Conservation (phyloP, 2,888 invertebrate genomes). For the Incurvaria masculella region DNA sequence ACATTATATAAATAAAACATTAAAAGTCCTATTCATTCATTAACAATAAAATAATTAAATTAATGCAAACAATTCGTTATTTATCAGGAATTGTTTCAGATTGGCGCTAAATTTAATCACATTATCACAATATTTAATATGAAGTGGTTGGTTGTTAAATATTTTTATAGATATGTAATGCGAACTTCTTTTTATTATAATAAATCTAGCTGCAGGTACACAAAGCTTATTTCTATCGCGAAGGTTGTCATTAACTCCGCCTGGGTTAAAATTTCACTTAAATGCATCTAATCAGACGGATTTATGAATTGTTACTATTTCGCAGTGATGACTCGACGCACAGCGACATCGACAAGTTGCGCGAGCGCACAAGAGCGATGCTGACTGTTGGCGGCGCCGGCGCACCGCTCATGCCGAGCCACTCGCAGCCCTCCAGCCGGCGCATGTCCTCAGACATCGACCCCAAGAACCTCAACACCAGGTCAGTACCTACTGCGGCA, state of each 20-base stretch:
- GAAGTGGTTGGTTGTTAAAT: no score
- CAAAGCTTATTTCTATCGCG: no score
- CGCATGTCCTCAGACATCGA: slow-evolving; percentile 43
- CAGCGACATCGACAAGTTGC: slow-evolving; percentile 38
- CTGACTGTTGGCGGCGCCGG: slow-evolving; percentile 26
- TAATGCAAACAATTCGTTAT: no score
- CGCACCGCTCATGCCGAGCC: slow-evolving; percentile 32
- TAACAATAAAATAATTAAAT: no score
- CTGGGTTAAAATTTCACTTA: no score
- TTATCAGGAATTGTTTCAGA: no score
- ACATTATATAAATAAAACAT: no score
- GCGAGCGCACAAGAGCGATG: slow-evolving; percentile 34
- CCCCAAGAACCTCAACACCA: slow-evolving; percentile 43
- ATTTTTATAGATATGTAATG: not conserved
- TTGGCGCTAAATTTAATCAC: no score
- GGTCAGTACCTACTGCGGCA: slow-evolving; percentile 26
- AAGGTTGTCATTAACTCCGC: not conserved
- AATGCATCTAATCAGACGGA: not conserved
- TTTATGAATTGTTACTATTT: not conserved
- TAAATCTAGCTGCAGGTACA: no score
- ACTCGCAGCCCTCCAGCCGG: slow-evolving; percentile 42
- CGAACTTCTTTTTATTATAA: not conserved
- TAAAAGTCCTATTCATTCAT: no score
- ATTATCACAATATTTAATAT: no score
- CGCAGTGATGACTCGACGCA: slow-evolving; percentile 47